Percentiles rank a stretch among this genome's conserved stretches.
Evolutionary conservation across 2,888 invertebrate genomes (phyloP).

Genomic region (Platycheirus rosarum): DNA sequence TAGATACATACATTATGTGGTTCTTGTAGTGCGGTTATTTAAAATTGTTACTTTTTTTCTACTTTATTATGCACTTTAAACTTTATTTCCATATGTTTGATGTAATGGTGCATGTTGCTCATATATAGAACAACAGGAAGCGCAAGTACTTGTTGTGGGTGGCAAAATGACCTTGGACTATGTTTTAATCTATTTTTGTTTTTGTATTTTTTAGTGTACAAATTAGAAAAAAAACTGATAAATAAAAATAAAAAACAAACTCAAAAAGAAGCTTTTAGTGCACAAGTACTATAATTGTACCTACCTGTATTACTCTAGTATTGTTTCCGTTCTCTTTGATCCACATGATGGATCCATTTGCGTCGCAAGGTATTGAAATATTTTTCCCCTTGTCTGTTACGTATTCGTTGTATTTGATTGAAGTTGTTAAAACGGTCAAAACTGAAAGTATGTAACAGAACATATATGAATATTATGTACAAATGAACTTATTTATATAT

Average conservation of each 20-base stretch:
- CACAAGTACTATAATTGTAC: slow-evolving; percentile 19
- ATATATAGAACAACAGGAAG: neutral
- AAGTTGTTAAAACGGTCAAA: slow-evolving; percentile 81
- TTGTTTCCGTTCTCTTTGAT: slow-evolving; percentile 80
- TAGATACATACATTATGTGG: neutral
- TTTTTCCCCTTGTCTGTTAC: slow-evolving; percentile 82
- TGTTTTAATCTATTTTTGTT: neutral
- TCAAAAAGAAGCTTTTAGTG: slow-evolving; percentile 12
- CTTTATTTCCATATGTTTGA: slow-evolving; percentile 26
- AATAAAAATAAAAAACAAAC: neutral
- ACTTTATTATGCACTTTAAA: slow-evolving; percentile 6
- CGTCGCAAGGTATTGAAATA: slow-evolving; percentile 81
- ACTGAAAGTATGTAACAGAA: slow-evolving; percentile 76
- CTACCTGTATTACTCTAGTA: slow-evolving; percentile 80
- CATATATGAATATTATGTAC: too few relatives aligned
- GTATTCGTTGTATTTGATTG: slow-evolving; percentile 82
- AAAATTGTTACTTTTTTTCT: slow-evolving; percentile 21
- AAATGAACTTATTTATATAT: too few relatives aligned
- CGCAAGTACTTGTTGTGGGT: slow-evolving; percentile 13
- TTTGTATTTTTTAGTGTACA: neutral
- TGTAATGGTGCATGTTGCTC: slow-evolving; percentile 13
- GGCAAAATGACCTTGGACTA: slow-evolving; percentile 21
- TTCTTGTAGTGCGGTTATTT: slow-evolving; percentile 12
- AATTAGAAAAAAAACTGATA: neutral
- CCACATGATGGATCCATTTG: slow-evolving; percentile 82